Percentiles rank a stretch among this genome's conserved stretches.
These are phyloP conservation scores for Paracanthobrama guichenoti DNA, from an alignment of 2,113 vertebrate species.

Conservation along the genomic window DNA sequence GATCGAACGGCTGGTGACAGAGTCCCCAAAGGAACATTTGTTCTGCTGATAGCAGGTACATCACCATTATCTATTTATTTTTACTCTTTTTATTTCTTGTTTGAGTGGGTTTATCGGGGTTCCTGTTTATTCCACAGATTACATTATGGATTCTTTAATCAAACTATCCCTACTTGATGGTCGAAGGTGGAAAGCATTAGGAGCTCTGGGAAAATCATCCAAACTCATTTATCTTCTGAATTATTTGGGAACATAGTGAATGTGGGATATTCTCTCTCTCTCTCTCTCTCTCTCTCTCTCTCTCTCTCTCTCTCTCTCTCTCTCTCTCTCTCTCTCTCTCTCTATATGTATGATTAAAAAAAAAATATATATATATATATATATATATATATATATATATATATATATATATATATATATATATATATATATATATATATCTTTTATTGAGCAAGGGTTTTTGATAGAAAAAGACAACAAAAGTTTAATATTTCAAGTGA, in stretches of 20 bases:
- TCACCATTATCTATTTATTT: neutral
- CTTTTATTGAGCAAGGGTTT: too few species aligned
- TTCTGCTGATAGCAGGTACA: neutral
- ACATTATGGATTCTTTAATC: conserved; percentile 56
- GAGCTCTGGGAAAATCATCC: conserved; percentile 64
- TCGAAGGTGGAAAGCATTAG: conserved; percentile 57
- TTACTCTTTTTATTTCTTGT: neutral
- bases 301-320: too few species aligned
- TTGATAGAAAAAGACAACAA: too few species aligned
- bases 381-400: too few species aligned
- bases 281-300: too few species aligned
- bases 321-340: too few species aligned
- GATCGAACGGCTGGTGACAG: conserved; percentile 30
- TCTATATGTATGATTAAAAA: too few species aligned
- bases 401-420: too few species aligned
- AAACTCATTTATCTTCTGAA: conserved; percentile 68
- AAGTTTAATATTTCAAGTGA: too few species aligned
- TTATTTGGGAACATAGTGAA: neutral
- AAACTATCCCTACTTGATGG: conserved; percentile 51
- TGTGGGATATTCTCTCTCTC: neutral
- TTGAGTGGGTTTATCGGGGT: neutral
- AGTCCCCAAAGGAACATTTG: conserved; percentile 13
- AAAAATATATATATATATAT: too few species aligned
- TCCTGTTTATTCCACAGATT: conserved; percentile 12
- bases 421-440: too few species aligned